Evolutionary conservation across 2,888 invertebrate species (phyloP).

Genomic region (Crocallis elinguaria): DNA sequence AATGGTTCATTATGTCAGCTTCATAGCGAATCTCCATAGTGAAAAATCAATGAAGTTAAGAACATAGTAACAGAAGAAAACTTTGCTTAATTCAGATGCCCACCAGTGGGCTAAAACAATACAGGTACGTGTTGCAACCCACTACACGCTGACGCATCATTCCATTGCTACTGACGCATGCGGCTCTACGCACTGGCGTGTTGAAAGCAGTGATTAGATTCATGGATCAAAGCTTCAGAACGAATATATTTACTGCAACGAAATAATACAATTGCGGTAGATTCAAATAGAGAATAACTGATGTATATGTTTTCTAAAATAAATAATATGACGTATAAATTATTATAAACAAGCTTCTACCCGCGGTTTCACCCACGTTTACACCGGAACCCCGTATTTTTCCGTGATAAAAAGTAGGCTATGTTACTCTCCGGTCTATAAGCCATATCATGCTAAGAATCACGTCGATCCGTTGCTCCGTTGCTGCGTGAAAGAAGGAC

Average conservation of each 20-base stretch:
- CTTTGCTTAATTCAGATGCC: not conserved
- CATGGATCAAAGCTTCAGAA: constrained; percentile 18
- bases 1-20: too few species aligned
- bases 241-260: not conserved
- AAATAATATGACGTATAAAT: too few species aligned
- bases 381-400: too few species aligned
- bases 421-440: too few species aligned
- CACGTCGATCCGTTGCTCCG: too few species aligned
- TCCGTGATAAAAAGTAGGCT: too few species aligned
- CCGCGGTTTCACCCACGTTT: too few species aligned
- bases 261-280: constrained; percentile 4
- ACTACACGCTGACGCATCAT: constrained; percentile 6
- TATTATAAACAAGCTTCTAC: too few species aligned
- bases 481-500: too few species aligned
- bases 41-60: too few species aligned
- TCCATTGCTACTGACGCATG: constrained; percentile 5
- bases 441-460: too few species aligned
- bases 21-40: too few species aligned
- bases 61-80: not conserved
- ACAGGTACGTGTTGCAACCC: not conserved
- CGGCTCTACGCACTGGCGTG: not conserved
- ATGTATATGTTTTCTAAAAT: not conserved
- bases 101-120: not conserved
- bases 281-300: constrained; percentile 1
- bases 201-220: constrained; percentile 15